A percentile compares a stretch with the other conserved stretches of the same genome.
These are phyloP conservation scores for Hycleus phaleratus DNA, from an alignment of 1,140 invertebrate species.

Conservation along the genomic window DNA sequence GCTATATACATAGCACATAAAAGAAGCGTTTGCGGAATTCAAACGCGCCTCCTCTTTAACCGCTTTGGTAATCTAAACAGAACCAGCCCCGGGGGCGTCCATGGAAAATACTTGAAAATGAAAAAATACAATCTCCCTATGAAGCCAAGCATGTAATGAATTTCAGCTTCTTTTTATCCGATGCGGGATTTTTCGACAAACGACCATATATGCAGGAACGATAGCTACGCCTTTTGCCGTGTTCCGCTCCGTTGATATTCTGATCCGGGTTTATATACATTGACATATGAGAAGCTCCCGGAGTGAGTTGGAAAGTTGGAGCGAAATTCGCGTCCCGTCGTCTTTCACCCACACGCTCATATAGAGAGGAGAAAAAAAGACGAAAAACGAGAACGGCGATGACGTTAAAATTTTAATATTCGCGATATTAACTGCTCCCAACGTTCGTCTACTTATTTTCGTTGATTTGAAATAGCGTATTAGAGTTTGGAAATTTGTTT, in stretches of 20 bases:
- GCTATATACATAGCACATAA: too few species aligned
- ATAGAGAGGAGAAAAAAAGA: neutral
- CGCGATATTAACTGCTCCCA: slow-evolving; percentile 20
- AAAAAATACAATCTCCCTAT: slow-evolving; percentile 37
- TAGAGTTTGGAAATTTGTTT: too few species aligned
- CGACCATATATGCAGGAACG: neutral
- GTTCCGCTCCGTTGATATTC: slow-evolving; percentile 21
- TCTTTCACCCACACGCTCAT: neutral
- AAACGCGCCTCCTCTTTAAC: neutral
- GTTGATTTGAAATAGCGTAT: too few species aligned
- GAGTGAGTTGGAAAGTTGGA: slow-evolving; percentile 17
- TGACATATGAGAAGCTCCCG: slow-evolving; percentile 30
- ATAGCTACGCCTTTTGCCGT: slow-evolving; percentile 8
- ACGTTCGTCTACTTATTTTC: too few species aligned
- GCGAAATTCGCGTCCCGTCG: slow-evolving; percentile 7
- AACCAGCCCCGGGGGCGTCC: slow-evolving; percentile 15
- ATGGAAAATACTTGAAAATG: slow-evolving; percentile 30
- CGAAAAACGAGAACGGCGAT: neutral
- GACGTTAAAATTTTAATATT: slow-evolving; percentile 31
- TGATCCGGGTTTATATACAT: slow-evolving; percentile 19
- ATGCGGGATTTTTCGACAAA: slow-evolving; percentile 18
- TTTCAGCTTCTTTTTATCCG: slow-evolving; percentile 31
- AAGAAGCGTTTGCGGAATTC: neutral
- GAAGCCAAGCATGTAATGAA: slow-evolving; percentile 37
- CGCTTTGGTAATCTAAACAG: slow-evolving; percentile 13